A percentile compares a stretch with the other conserved stretches of the same genome.
Evolutionary conservation across 2,797 vertebrate species (phyloP).

Genomic region (Eospalax fontanierii): DNA sequence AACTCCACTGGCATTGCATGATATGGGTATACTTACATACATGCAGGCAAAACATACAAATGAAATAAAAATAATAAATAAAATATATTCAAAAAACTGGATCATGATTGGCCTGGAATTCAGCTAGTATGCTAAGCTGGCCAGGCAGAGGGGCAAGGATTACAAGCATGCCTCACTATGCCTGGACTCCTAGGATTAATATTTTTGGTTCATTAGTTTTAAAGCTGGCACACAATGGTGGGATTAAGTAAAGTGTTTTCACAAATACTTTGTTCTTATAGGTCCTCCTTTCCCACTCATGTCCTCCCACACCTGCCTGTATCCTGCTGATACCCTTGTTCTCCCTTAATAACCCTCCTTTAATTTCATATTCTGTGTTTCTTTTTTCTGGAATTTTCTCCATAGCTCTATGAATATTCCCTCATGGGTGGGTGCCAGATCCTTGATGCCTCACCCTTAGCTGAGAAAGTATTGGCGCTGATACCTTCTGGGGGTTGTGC

Average conservation of each 20-base stretch:
- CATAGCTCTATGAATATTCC: not conserved
- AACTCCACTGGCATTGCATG: no score
- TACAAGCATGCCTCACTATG: not conserved
- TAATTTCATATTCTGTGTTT: not conserved
- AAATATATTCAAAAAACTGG: no score
- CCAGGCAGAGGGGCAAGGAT: not conserved
- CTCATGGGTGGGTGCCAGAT: not conserved
- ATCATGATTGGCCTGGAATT: no score
- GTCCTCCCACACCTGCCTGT: no score
- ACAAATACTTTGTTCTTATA: not conserved
- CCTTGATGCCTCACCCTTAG: no score
- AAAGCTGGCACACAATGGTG: not conserved
- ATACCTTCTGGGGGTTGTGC: no score
- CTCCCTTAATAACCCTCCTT: not conserved
- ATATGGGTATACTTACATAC: no score
- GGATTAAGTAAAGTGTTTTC: not conserved
- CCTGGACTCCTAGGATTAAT: no score
- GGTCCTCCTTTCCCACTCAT: not conserved
- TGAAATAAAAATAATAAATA: no score
- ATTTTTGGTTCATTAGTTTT: not conserved
- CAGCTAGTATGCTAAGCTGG: not conserved
- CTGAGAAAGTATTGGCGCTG: no score
- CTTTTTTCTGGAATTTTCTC: no score
- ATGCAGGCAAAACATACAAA: no score
- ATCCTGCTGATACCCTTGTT: not conserved